phyloP scores from a whole-genome alignment of 2,113 vertebrate genomes.

The Parotia lawesii region DNA sequence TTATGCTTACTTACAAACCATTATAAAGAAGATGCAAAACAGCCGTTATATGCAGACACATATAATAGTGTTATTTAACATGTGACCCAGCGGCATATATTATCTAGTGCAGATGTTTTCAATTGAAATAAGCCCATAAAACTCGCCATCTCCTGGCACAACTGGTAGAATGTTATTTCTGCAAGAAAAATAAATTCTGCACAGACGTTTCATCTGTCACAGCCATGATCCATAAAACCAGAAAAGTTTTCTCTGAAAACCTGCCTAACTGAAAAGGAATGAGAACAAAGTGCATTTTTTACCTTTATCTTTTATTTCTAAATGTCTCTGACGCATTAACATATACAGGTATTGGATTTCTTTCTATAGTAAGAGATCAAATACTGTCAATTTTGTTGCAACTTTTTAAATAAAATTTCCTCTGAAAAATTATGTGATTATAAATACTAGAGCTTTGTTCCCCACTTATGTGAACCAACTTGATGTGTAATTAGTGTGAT shows the following conservation, averaged over 20 bases:
- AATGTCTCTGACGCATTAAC: not conserved
- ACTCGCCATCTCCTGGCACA: conserved; percentile 28
- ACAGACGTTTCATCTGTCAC: conserved; percentile 29
- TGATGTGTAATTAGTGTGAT: not conserved
- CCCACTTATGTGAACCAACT: not conserved
- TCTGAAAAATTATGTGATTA: not conserved
- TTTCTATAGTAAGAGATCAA: not conserved
- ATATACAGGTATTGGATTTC: not conserved
- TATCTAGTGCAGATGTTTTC: conserved; percentile 49
- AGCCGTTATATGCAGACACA: not conserved
- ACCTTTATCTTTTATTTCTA: conserved; percentile 14
- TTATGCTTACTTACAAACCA: not conserved
- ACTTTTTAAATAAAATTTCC: conserved; percentile 4
- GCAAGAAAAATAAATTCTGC: conserved; percentile 44
- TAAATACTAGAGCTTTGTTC: not conserved
- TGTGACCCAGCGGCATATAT: conserved; percentile 1
- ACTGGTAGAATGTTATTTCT: conserved; percentile 28
- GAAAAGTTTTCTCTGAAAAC: conserved; percentile 11
- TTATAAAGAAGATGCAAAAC: not conserved
- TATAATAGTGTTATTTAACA: conserved; percentile 41
- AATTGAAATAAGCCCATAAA: conserved; percentile 31
- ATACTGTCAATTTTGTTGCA: not conserved
- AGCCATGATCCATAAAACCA: conserved; percentile 22
- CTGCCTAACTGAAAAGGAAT: not conserved
- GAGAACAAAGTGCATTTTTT: not conserved